Conservation (phyloP, 2,797 vertebrate species). For the Lates japonicus region DNA sequence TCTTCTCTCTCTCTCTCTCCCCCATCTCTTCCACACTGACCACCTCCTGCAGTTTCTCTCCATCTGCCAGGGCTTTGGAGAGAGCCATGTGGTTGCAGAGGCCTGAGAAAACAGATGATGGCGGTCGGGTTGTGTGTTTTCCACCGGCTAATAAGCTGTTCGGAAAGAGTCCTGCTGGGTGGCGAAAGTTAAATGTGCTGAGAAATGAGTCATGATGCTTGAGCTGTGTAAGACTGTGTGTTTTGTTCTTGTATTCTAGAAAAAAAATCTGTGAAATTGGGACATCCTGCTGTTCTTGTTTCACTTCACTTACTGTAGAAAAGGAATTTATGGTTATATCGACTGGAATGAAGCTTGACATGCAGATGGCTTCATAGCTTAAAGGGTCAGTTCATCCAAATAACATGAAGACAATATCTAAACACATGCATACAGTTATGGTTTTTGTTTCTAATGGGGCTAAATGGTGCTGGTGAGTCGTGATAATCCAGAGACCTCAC, state of each 20-base stretch:
- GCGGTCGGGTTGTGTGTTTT: conserved; percentile 67
- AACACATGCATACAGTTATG: conserved; percentile 10
- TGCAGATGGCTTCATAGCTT: too few species aligned
- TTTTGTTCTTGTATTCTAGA: conserved; percentile 29
- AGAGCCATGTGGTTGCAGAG: conserved; percentile 57
- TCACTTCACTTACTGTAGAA: too few species aligned
- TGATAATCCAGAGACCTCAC: conserved; percentile 12
- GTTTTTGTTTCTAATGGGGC: background rate
- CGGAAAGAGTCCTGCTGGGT: conserved; percentile 56
- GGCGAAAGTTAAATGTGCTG: conserved; percentile 67
- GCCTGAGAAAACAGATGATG: conserved; percentile 65
- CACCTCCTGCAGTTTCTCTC: conserved; percentile 40
- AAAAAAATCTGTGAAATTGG: too few species aligned
- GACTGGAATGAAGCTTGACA: conserved; percentile 23
- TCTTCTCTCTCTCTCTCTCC: conserved; percentile 24
- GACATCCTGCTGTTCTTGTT: too few species aligned
- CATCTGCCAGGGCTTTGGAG: conserved; percentile 46
- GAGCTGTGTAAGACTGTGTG: conserved; percentile 38
- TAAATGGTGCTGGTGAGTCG: conserved; percentile 2
- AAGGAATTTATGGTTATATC: too few species aligned
- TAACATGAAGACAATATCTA: conserved; percentile 2
- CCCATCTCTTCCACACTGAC: conserved; percentile 23
- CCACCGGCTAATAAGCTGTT: conserved; percentile 60
- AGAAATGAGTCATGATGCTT: conserved; percentile 65
- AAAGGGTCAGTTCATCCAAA: conserved; percentile 25